Percentiles rank a stretch among this genome's conserved stretches.
These are phyloP conservation scores for Onychostruthus taczanowskii DNA, from an alignment of 2,113 vertebrate species.

Conservation along the genomic window DNA sequence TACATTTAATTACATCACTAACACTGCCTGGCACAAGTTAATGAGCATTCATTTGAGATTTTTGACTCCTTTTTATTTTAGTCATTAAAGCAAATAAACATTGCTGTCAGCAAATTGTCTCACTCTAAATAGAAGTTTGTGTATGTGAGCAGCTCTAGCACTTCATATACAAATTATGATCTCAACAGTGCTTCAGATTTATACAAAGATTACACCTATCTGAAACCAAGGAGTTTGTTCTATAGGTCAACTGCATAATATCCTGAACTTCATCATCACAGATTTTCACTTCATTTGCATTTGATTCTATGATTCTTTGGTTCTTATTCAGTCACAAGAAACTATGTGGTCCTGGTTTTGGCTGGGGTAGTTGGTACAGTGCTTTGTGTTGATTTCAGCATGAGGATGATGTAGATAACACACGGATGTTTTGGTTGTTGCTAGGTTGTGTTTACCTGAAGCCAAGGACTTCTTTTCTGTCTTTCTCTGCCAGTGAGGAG, in stretches of 20 bases:
- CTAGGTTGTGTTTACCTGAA: neutral
- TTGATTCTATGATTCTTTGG: neutral
- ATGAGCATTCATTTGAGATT: neutral
- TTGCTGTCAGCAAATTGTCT: neutral
- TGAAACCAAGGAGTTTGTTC: neutral
- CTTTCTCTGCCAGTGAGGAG: neutral
- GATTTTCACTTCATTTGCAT: neutral
- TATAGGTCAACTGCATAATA: neutral
- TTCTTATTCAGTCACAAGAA: neutral
- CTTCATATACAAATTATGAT: neutral
- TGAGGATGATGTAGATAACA: neutral
- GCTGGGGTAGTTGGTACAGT: neutral
- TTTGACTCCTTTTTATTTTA: neutral
- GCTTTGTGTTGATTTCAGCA: neutral
- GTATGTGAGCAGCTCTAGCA: neutral
- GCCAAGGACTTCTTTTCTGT: neutral
- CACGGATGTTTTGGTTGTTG: neutral
- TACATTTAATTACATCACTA: neutral
- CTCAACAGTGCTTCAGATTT: neutral
- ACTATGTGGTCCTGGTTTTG: neutral
- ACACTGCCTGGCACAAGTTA: neutral
- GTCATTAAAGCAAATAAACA: neutral
- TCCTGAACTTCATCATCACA: neutral
- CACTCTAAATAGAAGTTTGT: neutral
- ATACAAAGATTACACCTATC: neutral